Evolutionary conservation across 2,888 invertebrate genomes (phyloP).

Genomic region (Synergus gifuensis): DNA sequence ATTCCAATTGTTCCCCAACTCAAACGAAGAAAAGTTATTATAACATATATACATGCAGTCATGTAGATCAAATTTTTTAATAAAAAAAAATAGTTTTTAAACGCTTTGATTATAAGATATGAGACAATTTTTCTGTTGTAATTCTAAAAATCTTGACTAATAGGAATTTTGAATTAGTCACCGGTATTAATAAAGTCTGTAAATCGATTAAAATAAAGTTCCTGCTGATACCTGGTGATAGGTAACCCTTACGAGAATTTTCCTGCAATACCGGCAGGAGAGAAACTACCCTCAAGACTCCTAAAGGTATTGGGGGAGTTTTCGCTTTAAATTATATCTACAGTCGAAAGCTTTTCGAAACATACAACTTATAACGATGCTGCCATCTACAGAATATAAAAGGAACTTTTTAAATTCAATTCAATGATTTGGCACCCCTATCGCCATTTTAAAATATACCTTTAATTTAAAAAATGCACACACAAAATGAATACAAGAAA

Average conservation of each 20-base stretch:
- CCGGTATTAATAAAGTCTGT: background rate
- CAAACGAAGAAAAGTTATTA: background rate
- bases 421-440: background rate
- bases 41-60: background rate
- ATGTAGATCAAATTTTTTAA: background rate
- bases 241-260: conserved; percentile 21
- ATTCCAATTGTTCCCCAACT: background rate
- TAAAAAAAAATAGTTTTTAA: background rate
- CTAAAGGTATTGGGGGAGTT: too few relatives aligned
- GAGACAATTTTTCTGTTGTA: background rate
- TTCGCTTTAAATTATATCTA: background rate
- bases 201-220: conserved; percentile 3
- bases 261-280: conserved; percentile 48
- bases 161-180: background rate
- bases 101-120: background rate
- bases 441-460: background rate
- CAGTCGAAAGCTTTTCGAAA: conserved; percentile 15
- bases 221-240: background rate
- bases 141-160: background rate
- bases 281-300: conserved; percentile 40
- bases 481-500: background rate
- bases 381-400: conserved; percentile 15
- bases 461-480: background rate
- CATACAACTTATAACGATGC: background rate
- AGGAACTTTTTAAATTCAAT: background rate